Conservation (phyloP, 2,113 vertebrate species). For the Orycteropus afer region DNA sequence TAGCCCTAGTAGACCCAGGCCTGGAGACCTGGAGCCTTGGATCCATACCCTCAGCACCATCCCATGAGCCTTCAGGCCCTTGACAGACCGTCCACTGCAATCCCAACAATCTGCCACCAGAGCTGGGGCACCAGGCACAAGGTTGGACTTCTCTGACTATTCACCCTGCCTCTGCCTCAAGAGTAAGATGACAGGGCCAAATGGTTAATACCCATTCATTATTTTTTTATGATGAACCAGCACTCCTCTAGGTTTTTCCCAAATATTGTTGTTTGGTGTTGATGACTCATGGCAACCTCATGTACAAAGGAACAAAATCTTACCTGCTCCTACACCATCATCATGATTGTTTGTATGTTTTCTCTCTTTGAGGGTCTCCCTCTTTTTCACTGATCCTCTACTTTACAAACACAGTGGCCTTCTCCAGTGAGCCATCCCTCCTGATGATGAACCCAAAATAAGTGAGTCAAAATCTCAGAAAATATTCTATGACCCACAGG, state of each 20-base stretch:
- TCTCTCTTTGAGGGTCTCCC: not conserved
- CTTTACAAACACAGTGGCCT: not conserved
- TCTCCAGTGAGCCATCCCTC: not conserved
- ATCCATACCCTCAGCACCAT: no score
- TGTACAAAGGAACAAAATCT: no score
- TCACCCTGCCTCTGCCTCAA: not conserved
- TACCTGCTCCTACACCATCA: not conserved
- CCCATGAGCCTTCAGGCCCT: not conserved
- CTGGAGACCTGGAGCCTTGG: not conserved
- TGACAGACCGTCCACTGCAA: accelerated
- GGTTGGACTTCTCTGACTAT: no score
- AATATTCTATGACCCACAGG: not conserved
- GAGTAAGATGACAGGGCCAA: accelerated
- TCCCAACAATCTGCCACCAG: not conserved
- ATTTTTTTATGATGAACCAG: not conserved
- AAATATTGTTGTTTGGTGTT: no score
- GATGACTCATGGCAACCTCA: no score
- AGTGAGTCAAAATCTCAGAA: no score
- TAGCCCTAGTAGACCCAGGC: not conserved
- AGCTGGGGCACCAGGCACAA: not conserved
- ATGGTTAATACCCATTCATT: accelerated
- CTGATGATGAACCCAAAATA: not conserved
- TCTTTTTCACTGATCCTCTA: not conserved
- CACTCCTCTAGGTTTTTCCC: no score
- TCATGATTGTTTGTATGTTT: not conserved